These are phyloP conservation scores for Asteroscopus sphinx DNA, from an alignment of 2,888 invertebrate genomes.

Conservation along the genomic window DNA sequence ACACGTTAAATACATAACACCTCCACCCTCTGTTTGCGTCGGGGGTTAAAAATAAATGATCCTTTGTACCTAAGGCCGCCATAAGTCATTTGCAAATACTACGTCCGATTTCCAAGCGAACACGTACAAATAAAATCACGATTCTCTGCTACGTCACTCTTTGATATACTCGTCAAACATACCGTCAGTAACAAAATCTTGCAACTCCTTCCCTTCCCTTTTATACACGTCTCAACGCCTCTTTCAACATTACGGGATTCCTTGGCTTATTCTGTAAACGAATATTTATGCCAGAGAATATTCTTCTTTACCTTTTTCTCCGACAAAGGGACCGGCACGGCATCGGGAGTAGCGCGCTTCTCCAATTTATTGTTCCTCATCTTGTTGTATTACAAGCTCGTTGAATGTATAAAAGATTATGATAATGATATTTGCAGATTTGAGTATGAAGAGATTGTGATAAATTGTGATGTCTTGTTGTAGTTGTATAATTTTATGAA, in stretches of 20 bases:
- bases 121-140: too few species aligned
- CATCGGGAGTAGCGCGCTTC: too few species aligned
- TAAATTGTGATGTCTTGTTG: background rate
- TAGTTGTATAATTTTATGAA: slow-evolving; percentile 3
- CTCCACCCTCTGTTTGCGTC: too few species aligned
- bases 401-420: slow-evolving; percentile 36
- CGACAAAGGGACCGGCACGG: background rate
- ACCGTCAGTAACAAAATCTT: background rate
- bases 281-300: slow-evolving; percentile 3
- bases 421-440: slow-evolving; percentile 30
- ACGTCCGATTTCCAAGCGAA: too few species aligned
- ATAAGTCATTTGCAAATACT: too few species aligned
- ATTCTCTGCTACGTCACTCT: background rate
- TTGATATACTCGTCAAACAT: background rate
- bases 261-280: background rate
- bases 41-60: too few species aligned
- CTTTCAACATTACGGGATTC: background rate
- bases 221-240: background rate
- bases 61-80: too few species aligned
- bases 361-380: too few species aligned
- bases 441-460: slow-evolving; percentile 9
- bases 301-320: background rate
- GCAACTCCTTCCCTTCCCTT: background rate
- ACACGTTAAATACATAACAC: too few species aligned
- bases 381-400: too few species aligned